Percentiles rank a stretch among this genome's conserved stretches.
These are phyloP conservation scores for Acanthornis magna DNA, from an alignment of 2,797 vertebrate species.

Conservation along the genomic window DNA sequence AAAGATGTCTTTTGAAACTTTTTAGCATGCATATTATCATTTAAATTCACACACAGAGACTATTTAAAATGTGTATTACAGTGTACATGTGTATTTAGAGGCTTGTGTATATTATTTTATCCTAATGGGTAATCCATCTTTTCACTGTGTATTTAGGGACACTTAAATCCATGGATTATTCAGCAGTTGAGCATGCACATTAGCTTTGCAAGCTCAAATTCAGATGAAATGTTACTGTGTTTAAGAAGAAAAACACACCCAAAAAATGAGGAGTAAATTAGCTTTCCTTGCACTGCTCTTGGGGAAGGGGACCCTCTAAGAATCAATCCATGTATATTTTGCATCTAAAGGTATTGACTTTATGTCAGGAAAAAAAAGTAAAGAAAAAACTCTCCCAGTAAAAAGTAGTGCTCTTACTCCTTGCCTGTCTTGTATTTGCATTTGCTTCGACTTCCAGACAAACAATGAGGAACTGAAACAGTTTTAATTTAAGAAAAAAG, in stretches of 20 bases:
- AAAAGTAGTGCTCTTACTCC: neutral
- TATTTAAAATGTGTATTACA: conserved; percentile 59
- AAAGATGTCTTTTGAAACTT: conserved; percentile 59
- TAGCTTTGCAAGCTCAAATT: conserved; percentile 33
- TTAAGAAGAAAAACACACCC: neutral
- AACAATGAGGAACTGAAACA: neutral
- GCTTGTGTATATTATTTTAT: conserved; percentile 63
- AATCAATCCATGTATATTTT: neutral
- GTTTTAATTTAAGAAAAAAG: neutral
- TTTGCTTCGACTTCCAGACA: neutral
- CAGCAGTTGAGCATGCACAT: conserved; percentile 29
- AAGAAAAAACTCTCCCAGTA: accelerated
- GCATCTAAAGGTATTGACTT: neutral
- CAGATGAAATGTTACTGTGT: neutral
- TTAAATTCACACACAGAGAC: conserved; percentile 54
- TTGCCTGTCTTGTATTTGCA: accelerated
- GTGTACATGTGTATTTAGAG: conserved; percentile 63
- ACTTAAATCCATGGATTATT: conserved; percentile 66
- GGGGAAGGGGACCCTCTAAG: neutral
- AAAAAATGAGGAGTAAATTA: neutral
- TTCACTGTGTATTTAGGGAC: conserved; percentile 66
- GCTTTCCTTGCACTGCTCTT: neutral
- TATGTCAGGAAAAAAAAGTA: neutral
- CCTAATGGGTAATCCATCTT: conserved; percentile 70
- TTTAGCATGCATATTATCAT: conserved; percentile 44